A percentile compares a stretch with the other conserved stretches of the same genome.
Conservation (phyloP, 2,113 vertebrate species). For the Leptobrachium ailaonicum region DNA sequence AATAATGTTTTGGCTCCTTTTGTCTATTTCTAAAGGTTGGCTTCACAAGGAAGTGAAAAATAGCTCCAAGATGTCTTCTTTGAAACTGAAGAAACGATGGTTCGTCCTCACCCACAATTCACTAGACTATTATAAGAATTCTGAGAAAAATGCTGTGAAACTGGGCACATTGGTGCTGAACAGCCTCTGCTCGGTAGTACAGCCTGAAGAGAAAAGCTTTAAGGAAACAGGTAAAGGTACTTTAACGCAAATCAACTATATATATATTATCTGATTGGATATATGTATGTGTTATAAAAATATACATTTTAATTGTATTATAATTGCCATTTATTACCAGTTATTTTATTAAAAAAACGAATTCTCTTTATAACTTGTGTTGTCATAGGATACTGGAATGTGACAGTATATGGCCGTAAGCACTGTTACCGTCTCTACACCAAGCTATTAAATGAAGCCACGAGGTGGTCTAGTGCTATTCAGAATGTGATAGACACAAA, state of each 20-base stretch:
- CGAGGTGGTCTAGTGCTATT: constrained; percentile 86
- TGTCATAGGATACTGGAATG: constrained; percentile 86
- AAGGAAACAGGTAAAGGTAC: constrained; percentile 83
- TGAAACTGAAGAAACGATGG: constrained; percentile 96
- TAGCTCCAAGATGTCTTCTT: constrained; percentile 75
- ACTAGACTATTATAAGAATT: constrained; percentile 96
- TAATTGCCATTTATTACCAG: neutral
- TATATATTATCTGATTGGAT: neutral
- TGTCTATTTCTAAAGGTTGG: constrained; percentile 77
- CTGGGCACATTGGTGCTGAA: constrained; percentile 91
- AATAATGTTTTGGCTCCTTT: too few relatives aligned
- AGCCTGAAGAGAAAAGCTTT: constrained; percentile 89
- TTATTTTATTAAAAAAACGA: too few relatives aligned
- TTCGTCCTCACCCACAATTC: constrained; percentile 97
- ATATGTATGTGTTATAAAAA: too few relatives aligned
- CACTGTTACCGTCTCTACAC: constrained; percentile 92
- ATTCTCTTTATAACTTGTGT: neutral
- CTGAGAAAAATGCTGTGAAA: constrained; percentile 86
- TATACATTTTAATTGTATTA: neutral
- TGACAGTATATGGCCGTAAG: constrained; percentile 89
- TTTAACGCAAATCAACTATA: neutral
- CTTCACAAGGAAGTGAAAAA: constrained; percentile 92
- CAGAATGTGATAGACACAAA: constrained; percentile 95
- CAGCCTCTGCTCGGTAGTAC: constrained; percentile 91
- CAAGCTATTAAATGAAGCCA: constrained; percentile 90